phyloP scores from a whole-genome alignment of 2,888 invertebrate species.

The Caenorhabditis angaria region DNA sequence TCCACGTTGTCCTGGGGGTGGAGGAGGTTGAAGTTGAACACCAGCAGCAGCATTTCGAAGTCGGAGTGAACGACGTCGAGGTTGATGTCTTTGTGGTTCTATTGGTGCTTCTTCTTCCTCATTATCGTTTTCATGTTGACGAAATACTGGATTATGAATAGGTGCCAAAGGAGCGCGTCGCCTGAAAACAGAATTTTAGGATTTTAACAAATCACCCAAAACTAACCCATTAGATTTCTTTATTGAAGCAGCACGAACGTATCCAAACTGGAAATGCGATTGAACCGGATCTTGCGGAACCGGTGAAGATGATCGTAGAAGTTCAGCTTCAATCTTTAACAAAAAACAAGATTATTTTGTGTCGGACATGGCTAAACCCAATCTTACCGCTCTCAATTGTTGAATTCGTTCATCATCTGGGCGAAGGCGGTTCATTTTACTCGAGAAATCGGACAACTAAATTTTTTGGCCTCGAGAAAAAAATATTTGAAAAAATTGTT shows the following conservation, averaged over 20 bases:
- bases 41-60: too few relatives aligned
- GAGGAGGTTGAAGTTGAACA: too few relatives aligned
- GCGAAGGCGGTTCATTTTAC: background rate
- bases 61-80: background rate
- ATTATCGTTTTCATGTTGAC: background rate
- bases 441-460: background rate
- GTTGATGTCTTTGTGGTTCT: background rate
- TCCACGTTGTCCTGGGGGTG: too few relatives aligned
- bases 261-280: constrained; percentile 15
- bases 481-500: too few relatives aligned
- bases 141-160: background rate
- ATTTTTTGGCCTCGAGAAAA: too few relatives aligned
- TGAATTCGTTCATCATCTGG: background rate
- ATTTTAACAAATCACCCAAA: background rate
- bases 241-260: constrained; percentile 15
- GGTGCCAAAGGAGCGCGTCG: background rate
- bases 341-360: background rate
- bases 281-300: constrained; percentile 27
- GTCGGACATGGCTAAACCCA: background rate
- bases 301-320: constrained; percentile 15
- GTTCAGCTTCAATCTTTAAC: constrained; percentile 33
- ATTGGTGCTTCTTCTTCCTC: background rate
- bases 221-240: background rate
- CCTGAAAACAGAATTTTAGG: background rate
- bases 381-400: constrained; percentile 33